Evolutionary conservation across 2,888 invertebrate species (phyloP), one percentile per base, ranked within the genome.

Genomic region (Stratiomys singularior): DNA sequence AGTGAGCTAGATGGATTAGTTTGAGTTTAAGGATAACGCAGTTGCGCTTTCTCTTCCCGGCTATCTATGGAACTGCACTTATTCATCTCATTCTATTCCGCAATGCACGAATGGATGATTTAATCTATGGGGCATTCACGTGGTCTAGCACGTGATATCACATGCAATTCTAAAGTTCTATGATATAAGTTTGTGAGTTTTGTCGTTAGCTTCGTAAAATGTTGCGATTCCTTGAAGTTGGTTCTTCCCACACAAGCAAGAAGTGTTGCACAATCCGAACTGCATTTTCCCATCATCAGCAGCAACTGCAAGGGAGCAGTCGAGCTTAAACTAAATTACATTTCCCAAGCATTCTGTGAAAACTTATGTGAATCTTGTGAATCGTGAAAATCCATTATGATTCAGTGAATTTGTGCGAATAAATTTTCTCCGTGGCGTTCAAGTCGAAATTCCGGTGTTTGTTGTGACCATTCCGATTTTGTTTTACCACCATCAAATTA

Each of bases 301-400:
- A 9, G 52, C 52, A 13, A n/a, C n/a, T n/a, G n/a, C 52, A 37
- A 37, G 30, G 64, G 28, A 1, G 28, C 64, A 30, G 30, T 64
- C 25, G 28, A 64, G 64, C 28, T 30, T 27, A 15, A 64, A 64
- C 30, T 15, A 30, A 64, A n/a, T 64, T 64, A 64, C 30, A 64
- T 11, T 64, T 64, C n/a, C 2, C 21, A 13, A 25, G 18, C 21
- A 9, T 0, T 64, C n/a, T 30, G 64, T 18, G 64, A 28, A 46
- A 25, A 52, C 47, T 23, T 2, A 46, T 71, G 71, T 47, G 27
- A 23, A 47, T 71, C 27, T 71, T 47, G 46, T 71, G 71, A 71
- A 47, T 71, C 71, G 71, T 71, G 71, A 71, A 71, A 64, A 47
- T 47, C 47, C 27, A 52, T 71, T 47, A 71, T 47, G 71, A 25